phyloP scores from a whole-genome alignment of 2,888 invertebrate genomes.

The Eupelmus urozonus region DNA sequence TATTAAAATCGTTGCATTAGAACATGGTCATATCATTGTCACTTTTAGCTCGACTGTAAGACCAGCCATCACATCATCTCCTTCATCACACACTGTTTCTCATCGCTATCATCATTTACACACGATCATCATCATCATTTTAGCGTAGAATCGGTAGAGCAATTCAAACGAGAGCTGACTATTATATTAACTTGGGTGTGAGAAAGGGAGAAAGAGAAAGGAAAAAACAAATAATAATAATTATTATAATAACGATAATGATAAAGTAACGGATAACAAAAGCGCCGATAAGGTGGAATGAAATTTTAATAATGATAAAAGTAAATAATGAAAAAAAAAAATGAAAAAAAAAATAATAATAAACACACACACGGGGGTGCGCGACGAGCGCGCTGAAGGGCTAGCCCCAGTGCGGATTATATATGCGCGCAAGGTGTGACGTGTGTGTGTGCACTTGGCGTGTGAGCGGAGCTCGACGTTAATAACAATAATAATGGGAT shows the following conservation, averaged over 20 bases:
- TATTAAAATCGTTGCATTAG: slow-evolving; percentile 36
- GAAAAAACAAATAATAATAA: slow-evolving; percentile 49
- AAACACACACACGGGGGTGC: slow-evolving; percentile 41
- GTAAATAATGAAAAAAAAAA: slow-evolving; percentile 10
- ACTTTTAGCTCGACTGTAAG: slow-evolving; percentile 43
- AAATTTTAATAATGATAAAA: slow-evolving; percentile 14
- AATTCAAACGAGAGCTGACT: slow-evolving; percentile 14
- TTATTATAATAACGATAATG: slow-evolving; percentile 38
- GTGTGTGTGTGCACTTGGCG: slow-evolving; percentile 43
- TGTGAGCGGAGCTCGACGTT: slow-evolving; percentile 54
- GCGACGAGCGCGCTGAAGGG: slow-evolving; percentile 17
- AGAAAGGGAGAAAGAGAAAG: slow-evolving; percentile 58
- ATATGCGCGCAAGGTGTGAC: slow-evolving; percentile 45
- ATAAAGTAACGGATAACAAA: slow-evolving; percentile 28
- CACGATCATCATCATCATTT: slow-evolving; percentile 27
- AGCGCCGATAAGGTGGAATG: slow-evolving; percentile 27
- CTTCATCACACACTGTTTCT: slow-evolving; percentile 26
- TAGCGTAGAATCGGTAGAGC: slow-evolving; percentile 47
- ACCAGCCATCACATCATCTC: slow-evolving; percentile 40
- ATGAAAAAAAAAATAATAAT: slow-evolving; percentile 38
- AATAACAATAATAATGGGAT: slow-evolving; percentile 59
- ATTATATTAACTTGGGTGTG: slow-evolving; percentile 51
- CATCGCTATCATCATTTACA: background rate
- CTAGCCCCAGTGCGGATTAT: slow-evolving; percentile 12
- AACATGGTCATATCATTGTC: slow-evolving; percentile 48